Evolutionary conservation across 2,113 vertebrate species (phyloP), one percentile per base, ranked within the genome.

Genomic region (Trichechus manatus): DNA sequence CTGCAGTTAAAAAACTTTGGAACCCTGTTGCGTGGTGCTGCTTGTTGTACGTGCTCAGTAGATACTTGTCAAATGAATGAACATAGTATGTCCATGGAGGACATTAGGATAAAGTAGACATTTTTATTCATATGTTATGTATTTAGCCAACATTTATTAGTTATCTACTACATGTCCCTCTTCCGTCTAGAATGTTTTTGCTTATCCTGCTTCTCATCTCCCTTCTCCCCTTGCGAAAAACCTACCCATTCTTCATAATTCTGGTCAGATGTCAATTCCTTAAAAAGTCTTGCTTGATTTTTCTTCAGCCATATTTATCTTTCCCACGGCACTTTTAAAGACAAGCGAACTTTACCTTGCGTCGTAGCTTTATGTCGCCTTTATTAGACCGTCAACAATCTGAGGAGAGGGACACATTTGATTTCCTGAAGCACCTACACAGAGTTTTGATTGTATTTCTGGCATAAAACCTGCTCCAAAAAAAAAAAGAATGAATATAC

Each of bases 241-340:
- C 15, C 2, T 79, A 42, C 6, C 17, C n/a, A 17, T 78, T 27
- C 47, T 78, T 94, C 63, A n/a, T 72, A 93, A 44, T 93, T 36
- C 25, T 89, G 9, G 29, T 81, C 84, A 96, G n/a, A 78, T 81
- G 31, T 95, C 59, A 89, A 20, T 95, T 80, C 63, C 68, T 92
- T 89, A 78, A 86, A 89, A 95, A 91, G 13, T 10, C 19, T 81
- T 94, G 15, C 81, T 96, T 85, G 33, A n/a, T 91, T 93, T 86
- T 47, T 44, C 53, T 29, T 42, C 39, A 68, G 15, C 47, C 7
- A 47, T 47, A 86, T 91, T 85, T 93, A 77, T 87, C n/a, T 95
- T 94, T 84, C 13, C 8, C 0, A 1, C 88, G n/a, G 11, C 27
- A 78, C 79, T 25, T 93, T 93, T 68, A 91, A 93, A 42, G 61